These are phyloP conservation scores for Typhlomys cinereus DNA, from an alignment of 2,113 vertebrate species.

Conservation along the genomic window DNA sequence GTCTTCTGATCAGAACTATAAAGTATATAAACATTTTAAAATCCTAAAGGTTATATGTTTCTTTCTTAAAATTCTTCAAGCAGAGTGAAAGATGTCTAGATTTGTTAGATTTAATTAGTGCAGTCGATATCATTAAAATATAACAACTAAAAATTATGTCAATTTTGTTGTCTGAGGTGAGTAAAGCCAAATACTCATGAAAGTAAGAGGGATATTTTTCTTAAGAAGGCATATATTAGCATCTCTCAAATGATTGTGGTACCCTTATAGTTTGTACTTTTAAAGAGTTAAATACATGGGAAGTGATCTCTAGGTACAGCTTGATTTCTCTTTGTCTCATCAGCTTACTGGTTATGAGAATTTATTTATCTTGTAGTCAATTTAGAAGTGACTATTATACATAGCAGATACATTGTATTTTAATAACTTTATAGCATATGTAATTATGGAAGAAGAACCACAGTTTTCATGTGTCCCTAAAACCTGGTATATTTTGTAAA, in stretches of 20 bases:
- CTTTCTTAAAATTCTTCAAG: not conserved
- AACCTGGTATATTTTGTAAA: not conserved
- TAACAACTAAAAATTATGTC: not conserved
- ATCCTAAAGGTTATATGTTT: not conserved
- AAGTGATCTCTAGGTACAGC: not conserved
- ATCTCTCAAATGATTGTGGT: slow-evolving; percentile 9
- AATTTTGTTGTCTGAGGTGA: not conserved
- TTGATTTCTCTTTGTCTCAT: not conserved
- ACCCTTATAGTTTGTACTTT: not conserved
- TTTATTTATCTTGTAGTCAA: not conserved
- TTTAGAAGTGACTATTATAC: not conserved
- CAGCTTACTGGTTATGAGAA: not conserved
- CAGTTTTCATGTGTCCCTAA: not conserved
- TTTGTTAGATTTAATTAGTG: not conserved
- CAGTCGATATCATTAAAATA: not conserved
- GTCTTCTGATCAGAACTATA: not conserved
- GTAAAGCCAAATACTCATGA: not conserved
- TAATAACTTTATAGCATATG: not conserved
- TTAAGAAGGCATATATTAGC: too few species aligned
- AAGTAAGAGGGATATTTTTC: too few species aligned
- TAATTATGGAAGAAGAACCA: not conserved
- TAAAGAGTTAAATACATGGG: not conserved
- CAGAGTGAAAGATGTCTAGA: not conserved
- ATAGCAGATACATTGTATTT: not conserved
- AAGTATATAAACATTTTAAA: slow-evolving; percentile 6